A percentile compares a stretch with the other conserved stretches of the same genome.
Evolutionary conservation across 2,113 vertebrate species (phyloP).

Genomic region (Pelecanoides urinatrix): DNA sequence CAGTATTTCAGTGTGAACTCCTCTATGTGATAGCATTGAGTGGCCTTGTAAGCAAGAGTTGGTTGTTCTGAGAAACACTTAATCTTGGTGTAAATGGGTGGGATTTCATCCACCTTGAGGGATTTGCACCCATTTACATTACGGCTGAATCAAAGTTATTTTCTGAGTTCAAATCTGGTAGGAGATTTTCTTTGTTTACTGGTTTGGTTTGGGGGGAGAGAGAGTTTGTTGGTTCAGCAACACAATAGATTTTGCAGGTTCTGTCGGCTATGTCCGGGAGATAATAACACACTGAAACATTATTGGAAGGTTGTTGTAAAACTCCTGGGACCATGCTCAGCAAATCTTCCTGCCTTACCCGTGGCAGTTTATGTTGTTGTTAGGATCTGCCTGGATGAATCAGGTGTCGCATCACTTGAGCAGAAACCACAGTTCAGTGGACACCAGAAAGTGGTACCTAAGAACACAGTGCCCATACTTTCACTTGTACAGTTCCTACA

Average conservation of each 20-base stretch:
- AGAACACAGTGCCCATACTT: background rate
- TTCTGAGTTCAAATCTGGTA: background rate
- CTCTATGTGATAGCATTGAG: background rate
- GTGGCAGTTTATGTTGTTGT: background rate
- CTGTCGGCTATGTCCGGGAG: background rate
- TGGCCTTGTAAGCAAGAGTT: background rate
- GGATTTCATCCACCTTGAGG: background rate
- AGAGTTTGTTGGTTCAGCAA: background rate
- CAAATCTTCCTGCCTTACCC: background rate
- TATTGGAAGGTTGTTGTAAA: background rate
- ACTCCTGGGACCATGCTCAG: background rate
- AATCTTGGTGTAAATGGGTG: background rate
- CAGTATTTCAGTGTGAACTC: background rate
- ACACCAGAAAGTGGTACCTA: background rate
- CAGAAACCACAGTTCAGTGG: background rate
- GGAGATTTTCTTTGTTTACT: background rate
- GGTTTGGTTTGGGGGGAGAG: background rate
- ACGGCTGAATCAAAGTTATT: background rate
- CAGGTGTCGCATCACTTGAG: background rate
- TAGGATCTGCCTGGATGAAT: background rate
- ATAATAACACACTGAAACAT: background rate
- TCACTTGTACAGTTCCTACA: background rate
- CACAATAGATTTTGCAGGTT: background rate
- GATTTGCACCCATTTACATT: background rate
- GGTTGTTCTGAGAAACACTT: background rate